Conservation (phyloP, 2,888 invertebrate species). For the Drosophila flavopinicola region DNA sequence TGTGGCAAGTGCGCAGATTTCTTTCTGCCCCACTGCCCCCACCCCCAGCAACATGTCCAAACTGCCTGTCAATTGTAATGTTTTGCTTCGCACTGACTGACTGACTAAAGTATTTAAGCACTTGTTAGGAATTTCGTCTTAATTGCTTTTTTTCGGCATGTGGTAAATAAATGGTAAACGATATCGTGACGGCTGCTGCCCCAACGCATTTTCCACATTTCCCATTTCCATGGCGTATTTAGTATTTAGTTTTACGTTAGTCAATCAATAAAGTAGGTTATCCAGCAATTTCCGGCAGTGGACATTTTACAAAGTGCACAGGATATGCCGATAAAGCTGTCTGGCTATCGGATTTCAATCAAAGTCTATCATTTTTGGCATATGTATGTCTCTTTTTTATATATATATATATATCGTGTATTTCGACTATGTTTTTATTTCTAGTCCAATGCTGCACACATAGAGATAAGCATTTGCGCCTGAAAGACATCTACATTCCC, state of each 20-base stretch:
- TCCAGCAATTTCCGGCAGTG: constrained; percentile 26
- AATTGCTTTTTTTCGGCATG: constrained; percentile 62
- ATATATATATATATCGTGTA: too few species aligned
- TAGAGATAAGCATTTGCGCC: constrained; percentile 38
- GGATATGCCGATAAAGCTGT: neutral
- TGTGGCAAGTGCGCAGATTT: constrained; percentile 44
- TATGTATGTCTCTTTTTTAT: neutral
- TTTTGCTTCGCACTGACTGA: constrained; percentile 44
- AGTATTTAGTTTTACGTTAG: constrained; percentile 24
- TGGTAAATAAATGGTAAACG: constrained; percentile 48
- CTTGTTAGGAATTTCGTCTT: constrained; percentile 55
- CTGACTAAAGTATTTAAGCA: constrained; percentile 57
- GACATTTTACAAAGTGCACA: neutral
- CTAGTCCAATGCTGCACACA: constrained; percentile 57
- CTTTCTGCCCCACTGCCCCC: constrained; percentile 2
- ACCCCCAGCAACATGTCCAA: neutral
- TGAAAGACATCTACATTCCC: constrained; percentile 11
- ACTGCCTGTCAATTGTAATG: constrained; percentile 63
- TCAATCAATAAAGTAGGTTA: constrained; percentile 29
- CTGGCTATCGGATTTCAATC: neutral
- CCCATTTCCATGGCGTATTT: neutral
- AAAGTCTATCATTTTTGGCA: neutral
- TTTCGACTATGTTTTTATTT: too few species aligned
- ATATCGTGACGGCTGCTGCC: constrained; percentile 29
- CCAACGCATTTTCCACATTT: constrained; percentile 4